Base-by-base conservation (phyloP, 1,140 invertebrate genomes). In the Aphelinus certus region DNA sequence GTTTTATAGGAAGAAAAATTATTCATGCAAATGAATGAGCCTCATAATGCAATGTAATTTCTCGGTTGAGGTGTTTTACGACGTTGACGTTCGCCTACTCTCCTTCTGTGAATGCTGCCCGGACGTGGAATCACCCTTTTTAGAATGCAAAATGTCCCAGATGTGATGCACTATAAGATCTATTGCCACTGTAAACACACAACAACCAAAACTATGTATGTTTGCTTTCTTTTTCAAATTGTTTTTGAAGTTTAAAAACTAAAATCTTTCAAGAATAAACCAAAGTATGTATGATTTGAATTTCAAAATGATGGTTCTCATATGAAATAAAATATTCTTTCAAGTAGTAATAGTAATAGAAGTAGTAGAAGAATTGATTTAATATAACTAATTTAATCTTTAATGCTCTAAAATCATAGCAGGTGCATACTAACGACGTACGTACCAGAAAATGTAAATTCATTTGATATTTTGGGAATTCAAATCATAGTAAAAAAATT, bases 141-240 rank as follows among this genome's bases (percentile, higher is more conserved):
- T 91, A 86, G 89, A 90, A 88, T 90, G 93, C 86, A 98, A 92
- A 82, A 97, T 93, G 90, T 98, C 97, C 91, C 95, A 94, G 89
- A 99, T 98, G 92, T 98, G 97, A 88, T 98, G 96, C 83, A 99
- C 97, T 90, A 99, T 98, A 87, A 99, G 92, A 89, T 97, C 96
- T 91, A 99, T 98, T 89, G 97, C 97, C 92, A 99, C 97, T 98
- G 94, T 91, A 90, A 94, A 94, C 92, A 92, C 90, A 89, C 87
- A 88, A 85, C 79, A 88, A 88, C 84, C 83, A 87, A 84, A 76
- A 83, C 82, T 77, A 83, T 86, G 82, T 86, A 85, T 82, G 81
- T 83, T 82, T 81, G 80, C 71, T 77, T 71, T 71, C 63, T 77
- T 78, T 53, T 58, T 73, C 65, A 76, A 63, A n/a, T 61, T 65